A percentile compares a stretch with the other conserved stretches of the same genome.
Conservation (phyloP, 2,113 vertebrate genomes). For the Pollachius pollachius region DNA sequence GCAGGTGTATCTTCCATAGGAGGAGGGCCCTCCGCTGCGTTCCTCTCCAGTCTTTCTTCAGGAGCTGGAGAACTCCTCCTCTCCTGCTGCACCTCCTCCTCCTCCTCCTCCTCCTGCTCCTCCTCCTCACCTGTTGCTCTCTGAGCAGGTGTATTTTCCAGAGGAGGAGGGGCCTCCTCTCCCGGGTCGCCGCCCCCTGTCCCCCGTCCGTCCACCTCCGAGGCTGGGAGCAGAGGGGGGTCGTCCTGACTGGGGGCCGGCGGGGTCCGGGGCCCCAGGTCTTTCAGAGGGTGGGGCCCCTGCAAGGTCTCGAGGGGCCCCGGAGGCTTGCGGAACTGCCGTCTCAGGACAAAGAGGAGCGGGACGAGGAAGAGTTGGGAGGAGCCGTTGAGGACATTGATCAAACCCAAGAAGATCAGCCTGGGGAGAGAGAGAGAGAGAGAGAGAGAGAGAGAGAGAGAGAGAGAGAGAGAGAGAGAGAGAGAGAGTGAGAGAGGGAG, state of each 20-base stretch:
- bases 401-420: constrained; percentile 68
- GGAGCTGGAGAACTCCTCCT: not conserved
- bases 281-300: no score
- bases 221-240: not conserved
- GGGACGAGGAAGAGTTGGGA: constrained; percentile 68
- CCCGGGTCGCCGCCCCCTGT: not conserved
- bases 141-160: no score
- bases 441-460: constrained; percentile 8
- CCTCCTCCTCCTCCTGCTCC: constrained; percentile 4
- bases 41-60: not conserved
- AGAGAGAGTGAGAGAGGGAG: no score
- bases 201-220: not conserved
- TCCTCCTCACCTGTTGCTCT: not conserved
- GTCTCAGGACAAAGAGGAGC: constrained; percentile 67
- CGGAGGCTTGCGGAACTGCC: constrained; percentile 43
- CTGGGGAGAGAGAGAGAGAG: constrained; percentile 34
- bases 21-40: not conserved
- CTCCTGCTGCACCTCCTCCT: constrained; percentile 4
- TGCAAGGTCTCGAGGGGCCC: no score
- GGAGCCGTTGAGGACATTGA: constrained; percentile 64
- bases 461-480: not conserved
- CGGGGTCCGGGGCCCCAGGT: no score
- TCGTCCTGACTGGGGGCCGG: no score
- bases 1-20: no score
- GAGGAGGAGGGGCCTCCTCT: not conserved